Evolutionary conservation across 2,888 invertebrate genomes (phyloP), one percentile per base, ranked within the genome.

Genomic region (Pegoplata infirma): DNA sequence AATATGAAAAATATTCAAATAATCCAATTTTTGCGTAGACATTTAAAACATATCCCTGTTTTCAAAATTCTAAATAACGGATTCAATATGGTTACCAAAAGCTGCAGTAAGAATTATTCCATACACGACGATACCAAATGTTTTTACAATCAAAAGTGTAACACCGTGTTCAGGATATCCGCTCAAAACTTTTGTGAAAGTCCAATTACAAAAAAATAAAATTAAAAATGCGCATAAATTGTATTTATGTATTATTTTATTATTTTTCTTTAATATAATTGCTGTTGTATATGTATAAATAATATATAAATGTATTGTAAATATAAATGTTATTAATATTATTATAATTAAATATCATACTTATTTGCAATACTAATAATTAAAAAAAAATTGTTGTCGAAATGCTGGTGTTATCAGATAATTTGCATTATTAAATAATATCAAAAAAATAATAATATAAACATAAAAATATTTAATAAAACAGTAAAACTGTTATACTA

Each of bases 291-390:
- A 81, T 69, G 78, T 78, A 80, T 81, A 78, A 78, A 81, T 72
- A 81, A 76, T 75, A 79, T 79, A 74, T 79, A 79, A 75, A 67
- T 72, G 75, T 79, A 76, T 81, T 81, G 78, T 81, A 81, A 76
- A 81, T 81, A 68, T 81, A 78, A 76, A 68, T 81, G 69, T 75
- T 77, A 64, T 68, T 64, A 76, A 40, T 64, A 66, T 25, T 46
- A 55, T 40, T 78, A 63, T 68, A 59, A 71, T 69, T 72, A 59
- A 78, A 64, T 78, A 74, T 77, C 66, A 80, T 76, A 76, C 66
- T 78, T 76, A 75, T 73, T 76, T 80, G 51, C 77, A 80, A 75
- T 68, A 80, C 66, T 59, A 75, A 72, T 78, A 47, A 56, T 17
- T 80, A 61, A 51, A n/a, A n/a, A 56, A 73, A 77, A 68, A 63